These are phyloP conservation scores for Corythaeola cristata DNA, from an alignment of 2,113 vertebrate species.

Conservation along the genomic window DNA sequence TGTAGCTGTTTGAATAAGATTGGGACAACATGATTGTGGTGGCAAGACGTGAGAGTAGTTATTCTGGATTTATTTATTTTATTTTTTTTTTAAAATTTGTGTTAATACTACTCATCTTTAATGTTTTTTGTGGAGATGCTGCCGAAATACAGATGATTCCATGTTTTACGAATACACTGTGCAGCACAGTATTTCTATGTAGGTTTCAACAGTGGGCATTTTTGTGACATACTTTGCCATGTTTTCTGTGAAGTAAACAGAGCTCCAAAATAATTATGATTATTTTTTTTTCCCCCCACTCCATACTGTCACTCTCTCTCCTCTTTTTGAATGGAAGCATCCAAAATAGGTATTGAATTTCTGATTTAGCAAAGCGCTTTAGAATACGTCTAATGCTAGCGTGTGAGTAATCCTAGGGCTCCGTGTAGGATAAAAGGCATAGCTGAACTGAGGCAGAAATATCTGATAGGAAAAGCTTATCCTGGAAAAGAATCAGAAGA, in stretches of 20 bases:
- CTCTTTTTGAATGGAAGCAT: not conserved
- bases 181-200: not conserved
- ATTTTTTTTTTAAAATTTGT: not conserved
- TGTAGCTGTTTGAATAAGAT: not conserved
- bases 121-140: not conserved
- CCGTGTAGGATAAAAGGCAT: not conserved
- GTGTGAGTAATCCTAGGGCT: not conserved
- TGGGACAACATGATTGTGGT: not conserved
- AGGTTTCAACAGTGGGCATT: not conserved
- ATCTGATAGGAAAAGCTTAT: conserved; percentile 48
- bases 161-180: not conserved
- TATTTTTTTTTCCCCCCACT: fast-evolving
- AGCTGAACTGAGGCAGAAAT: not conserved
- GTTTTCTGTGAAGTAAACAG: not conserved
- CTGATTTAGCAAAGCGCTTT: not conserved
- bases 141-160: not conserved
- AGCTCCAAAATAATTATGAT: not conserved
- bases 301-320: not conserved
- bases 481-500: conserved; percentile 44
- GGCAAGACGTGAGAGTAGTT: not conserved
- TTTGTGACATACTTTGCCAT: not conserved
- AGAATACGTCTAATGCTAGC: not conserved
- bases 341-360: not conserved
- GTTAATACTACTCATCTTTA: not conserved
- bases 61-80: not conserved